Evolutionary conservation across 2,888 invertebrate species (phyloP).

Genomic region (Drosophila ezoana): DNA sequence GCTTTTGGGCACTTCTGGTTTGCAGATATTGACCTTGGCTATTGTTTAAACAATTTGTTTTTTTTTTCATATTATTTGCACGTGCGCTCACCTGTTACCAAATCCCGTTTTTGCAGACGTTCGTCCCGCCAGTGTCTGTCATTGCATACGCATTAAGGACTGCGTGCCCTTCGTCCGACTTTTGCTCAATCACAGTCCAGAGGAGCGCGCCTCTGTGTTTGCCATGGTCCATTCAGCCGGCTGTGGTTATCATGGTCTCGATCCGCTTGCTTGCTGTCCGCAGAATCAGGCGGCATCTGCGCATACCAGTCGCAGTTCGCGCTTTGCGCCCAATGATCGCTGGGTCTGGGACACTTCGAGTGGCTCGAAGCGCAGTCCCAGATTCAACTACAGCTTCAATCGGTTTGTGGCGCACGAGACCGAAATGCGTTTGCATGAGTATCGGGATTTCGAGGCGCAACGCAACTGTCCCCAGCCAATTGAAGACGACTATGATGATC

Average conservation of each 20-base stretch:
- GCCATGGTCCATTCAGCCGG: conserved; percentile 66
- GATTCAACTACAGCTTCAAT: conserved; percentile 16
- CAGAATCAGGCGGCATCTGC: conserved; percentile 19
- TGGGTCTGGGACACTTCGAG: conserved; percentile 81
- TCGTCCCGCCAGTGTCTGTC: conserved; percentile 56
- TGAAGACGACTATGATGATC: conserved; percentile 61
- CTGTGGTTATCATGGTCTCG: conserved; percentile 77
- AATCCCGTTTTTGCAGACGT: conserved; percentile 36
- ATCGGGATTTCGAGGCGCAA: conserved; percentile 77
- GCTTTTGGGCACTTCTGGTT: conserved; percentile 65
- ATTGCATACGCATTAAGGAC: conserved; percentile 79
- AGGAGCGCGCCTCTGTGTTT: conserved; percentile 63
- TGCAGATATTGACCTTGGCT: conserved; percentile 63
- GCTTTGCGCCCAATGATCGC: conserved; percentile 55
- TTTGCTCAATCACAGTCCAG: conserved; percentile 58
- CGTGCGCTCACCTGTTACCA: conserved; percentile 20
- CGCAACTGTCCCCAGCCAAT: conserved; percentile 82
- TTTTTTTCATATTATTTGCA: conserved; percentile 17
- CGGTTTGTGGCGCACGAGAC: conserved; percentile 31
- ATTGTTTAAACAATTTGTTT: neutral
- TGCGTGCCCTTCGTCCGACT: conserved; percentile 71
- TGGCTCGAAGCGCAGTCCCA: conserved; percentile 1
- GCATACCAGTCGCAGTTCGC: conserved; percentile 35
- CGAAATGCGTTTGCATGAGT: conserved; percentile 75
- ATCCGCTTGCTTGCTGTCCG: conserved; percentile 80